phyloP scores from a whole-genome alignment of 2,113 vertebrate genomes.

The Phocoena sinus region DNA sequence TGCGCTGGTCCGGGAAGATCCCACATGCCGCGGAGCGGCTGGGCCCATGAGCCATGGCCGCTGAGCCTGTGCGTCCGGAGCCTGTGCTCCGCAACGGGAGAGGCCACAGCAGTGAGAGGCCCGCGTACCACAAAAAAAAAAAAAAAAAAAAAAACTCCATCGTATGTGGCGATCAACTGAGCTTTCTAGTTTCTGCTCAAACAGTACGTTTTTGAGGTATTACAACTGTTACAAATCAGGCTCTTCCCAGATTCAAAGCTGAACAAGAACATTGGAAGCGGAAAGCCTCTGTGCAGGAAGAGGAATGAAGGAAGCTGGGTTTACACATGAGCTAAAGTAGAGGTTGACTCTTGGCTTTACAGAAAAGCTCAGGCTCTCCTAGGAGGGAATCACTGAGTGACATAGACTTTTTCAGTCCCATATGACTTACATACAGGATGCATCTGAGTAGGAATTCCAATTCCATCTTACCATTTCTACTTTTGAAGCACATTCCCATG shows the following conservation, averaged over 20 bases:
- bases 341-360: background rate
- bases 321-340: background rate
- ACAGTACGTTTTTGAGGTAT: background rate
- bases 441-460: background rate
- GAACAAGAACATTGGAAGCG: background rate
- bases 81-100: no score
- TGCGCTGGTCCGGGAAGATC: no score
- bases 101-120: no score
- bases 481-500: background rate
- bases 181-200: background rate
- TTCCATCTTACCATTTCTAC: accelerated
- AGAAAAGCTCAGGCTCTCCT: background rate
- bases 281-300: background rate
- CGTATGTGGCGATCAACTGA: background rate
- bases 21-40: no score
- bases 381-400: accelerated
- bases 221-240: background rate
- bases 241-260: background rate
- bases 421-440: accelerated
- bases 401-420: accelerated
- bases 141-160: no score
- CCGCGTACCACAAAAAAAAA: no score
- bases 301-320: background rate
- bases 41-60: no score
- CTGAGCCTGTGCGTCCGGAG: no score